These are phyloP conservation scores for Acanthosepion esculentum DNA, from an alignment of 2,888 invertebrate genomes.

Conservation along the genomic window DNA sequence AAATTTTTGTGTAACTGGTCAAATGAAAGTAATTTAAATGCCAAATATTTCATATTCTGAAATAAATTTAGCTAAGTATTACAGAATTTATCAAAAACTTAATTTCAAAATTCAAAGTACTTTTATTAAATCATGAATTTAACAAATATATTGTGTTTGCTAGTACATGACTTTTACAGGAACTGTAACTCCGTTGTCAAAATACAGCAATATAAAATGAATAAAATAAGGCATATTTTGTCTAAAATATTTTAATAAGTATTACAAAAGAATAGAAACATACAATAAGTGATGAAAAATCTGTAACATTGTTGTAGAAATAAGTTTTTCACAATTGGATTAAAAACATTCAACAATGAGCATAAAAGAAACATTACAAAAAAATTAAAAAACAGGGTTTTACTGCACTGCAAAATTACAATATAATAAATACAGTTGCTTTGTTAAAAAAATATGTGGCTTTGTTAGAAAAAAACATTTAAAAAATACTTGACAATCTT, in stretches of 20 bases:
- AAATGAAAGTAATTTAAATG: too few species aligned
- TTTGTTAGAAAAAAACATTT: not conserved
- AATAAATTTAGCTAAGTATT: too few species aligned
- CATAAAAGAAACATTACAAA: not conserved
- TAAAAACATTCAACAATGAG: not conserved
- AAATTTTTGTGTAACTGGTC: too few species aligned
- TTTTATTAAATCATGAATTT: too few species aligned
- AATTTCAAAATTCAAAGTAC: too few species aligned
- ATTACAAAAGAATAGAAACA: not conserved
- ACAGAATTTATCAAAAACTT: too few species aligned
- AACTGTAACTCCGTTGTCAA: not conserved
- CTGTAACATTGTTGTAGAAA: too few species aligned
- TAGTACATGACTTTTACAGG: not conserved
- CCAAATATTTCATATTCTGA: too few species aligned
- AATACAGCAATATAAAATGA: not conserved
- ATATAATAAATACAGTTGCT: not conserved
- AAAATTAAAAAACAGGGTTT: not conserved
- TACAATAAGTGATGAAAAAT: not conserved
- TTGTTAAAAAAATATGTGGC: not conserved
- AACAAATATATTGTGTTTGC: not conserved
- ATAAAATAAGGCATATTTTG: not conserved
- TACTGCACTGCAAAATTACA: not conserved
- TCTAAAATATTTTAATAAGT: not conserved
- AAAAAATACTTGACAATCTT: not conserved
- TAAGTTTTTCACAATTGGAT: not conserved